Base-by-base conservation (phyloP, 53 echinoderm and acorn worm species). In the Mesocentrotus franciscanus region DNA sequence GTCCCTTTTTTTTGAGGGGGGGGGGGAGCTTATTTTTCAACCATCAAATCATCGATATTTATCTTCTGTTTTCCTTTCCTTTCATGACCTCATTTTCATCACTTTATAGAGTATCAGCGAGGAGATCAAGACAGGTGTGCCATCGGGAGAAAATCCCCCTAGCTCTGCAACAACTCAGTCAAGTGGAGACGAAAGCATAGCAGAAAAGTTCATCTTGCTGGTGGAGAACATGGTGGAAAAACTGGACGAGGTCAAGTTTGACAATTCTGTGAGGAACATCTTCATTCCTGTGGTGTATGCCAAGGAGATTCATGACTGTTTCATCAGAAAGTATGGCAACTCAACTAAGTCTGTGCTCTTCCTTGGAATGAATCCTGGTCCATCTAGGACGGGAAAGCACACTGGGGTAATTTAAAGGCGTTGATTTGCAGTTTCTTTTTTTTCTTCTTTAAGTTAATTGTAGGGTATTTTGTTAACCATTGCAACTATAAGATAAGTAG, bases 311-410 rank as follows among this genome's bases (percentile, higher is more conserved):
- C 99, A 99, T 76, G 97, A 96, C 70, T 94, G 96, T 92, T 99
- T 94, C 94, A 95, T 99, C 81, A 94, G 96, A 79, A 99, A 97
- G 78, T 99, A 97, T 92, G 97, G 99, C 96, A 97, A 98, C 95
- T 97, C 99, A 1, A 90, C 96, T 18, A 99, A 99, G 95, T 93
- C 97, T 18, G 96, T 99, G 17, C 95, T 99, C 62, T 97, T 98
- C 90, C 95, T 99, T 15, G 99, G 99, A 13, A 99, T 99, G 99
- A 99, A 99, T 92, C 99, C 99, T 29, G 99, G 99, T 9, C 99
- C 98, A 55, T 98, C 94, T 95, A 97, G 98, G 59, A 99, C 98
- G 99, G 99, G 97, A 33, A 97, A 99, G 68, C 39, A 39, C 39
- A 99, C 97, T 96, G 99, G 99, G 96, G 99, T 99, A 90, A 81